Evolutionary conservation across 2,888 invertebrate genomes (phyloP).

Genomic region (Meteorus cinctellus): DNA sequence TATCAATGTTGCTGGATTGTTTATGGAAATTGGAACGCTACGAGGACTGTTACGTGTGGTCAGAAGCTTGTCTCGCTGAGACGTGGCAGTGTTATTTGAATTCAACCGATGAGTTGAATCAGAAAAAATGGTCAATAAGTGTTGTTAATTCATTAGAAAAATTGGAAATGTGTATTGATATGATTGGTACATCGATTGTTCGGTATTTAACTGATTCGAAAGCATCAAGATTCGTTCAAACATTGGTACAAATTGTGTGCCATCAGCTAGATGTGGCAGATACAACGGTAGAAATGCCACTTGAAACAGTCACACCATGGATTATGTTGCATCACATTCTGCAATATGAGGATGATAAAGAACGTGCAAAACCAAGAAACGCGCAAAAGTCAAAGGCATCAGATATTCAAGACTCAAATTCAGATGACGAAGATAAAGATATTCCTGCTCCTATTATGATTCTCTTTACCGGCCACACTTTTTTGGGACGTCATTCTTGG

Average conservation of each 20-base stretch:
- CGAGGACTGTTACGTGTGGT: constrained; percentile 83
- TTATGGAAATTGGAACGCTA: constrained; percentile 79
- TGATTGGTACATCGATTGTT: constrained; percentile 75
- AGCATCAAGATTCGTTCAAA: constrained; percentile 81
- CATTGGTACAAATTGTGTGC: constrained; percentile 83
- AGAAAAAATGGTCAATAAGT: constrained; percentile 74
- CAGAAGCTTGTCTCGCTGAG: constrained; percentile 85
- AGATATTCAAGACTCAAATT: constrained; percentile 54
- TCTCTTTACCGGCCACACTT: constrained; percentile 88
- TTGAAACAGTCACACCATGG: constrained; percentile 87
- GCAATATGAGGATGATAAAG: constrained; percentile 82
- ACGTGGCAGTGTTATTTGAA: constrained; percentile 79
- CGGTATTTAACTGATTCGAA: constrained; percentile 76
- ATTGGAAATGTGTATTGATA: constrained; percentile 75
- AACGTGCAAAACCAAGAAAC: constrained; percentile 74
- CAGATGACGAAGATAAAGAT: constrained; percentile 75
- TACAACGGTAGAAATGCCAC: constrained; percentile 78
- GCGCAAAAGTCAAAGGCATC: constrained; percentile 55
- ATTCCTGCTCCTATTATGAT: constrained; percentile 84
- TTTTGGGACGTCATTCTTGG: constrained; percentile 86
- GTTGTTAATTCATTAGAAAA: constrained; percentile 73
- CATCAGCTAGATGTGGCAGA: constrained; percentile 85
- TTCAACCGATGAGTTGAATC: constrained; percentile 70
- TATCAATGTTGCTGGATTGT: constrained; percentile 79
- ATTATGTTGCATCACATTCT: constrained; percentile 87